Conservation (phyloP, 1,140 invertebrate species). For the Drosophila albomicans region DNA sequence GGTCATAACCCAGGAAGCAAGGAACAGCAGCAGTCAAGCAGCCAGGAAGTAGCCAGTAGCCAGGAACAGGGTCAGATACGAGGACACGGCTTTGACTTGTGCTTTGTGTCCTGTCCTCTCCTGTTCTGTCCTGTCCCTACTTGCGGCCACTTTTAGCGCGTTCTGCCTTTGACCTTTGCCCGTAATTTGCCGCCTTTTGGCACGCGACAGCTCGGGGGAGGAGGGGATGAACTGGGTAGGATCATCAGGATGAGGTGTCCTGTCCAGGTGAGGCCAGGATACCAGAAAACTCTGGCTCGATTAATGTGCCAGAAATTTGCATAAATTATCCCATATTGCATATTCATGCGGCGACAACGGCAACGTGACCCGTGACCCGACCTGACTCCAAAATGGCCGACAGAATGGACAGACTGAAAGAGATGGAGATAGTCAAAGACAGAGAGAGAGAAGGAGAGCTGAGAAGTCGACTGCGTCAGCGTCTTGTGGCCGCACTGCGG, state of each 20-base stretch:
- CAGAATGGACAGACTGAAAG: conserved; percentile 16
- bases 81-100: conserved; percentile 14
- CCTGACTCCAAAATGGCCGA: conserved; percentile 45
- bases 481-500: conserved; percentile 83
- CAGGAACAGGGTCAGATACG: conserved; percentile 17
- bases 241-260: no score
- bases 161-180: conserved; percentile 63
- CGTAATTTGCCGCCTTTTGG: conserved; percentile 74
- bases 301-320: conserved; percentile 84
- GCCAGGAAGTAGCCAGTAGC: neutral
- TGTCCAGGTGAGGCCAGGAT: neutral
- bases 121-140: conserved; percentile 60
- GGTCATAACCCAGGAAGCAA: conserved; percentile 21
- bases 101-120: conserved; percentile 29
- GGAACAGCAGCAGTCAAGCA: neutral
- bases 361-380: conserved; percentile 78
- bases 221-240: no score
- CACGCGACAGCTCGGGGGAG: conserved; percentile 36
- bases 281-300: conserved; percentile 68
- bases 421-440: neutral
- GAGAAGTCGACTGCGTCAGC: conserved; percentile 29
- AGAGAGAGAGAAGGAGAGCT: no score
- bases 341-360: conserved; percentile 74
- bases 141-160: conserved; percentile 39
- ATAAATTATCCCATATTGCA: conserved; percentile 85